Conservation (phyloP, 2,888 invertebrate species). For the Thyatira batis region DNA sequence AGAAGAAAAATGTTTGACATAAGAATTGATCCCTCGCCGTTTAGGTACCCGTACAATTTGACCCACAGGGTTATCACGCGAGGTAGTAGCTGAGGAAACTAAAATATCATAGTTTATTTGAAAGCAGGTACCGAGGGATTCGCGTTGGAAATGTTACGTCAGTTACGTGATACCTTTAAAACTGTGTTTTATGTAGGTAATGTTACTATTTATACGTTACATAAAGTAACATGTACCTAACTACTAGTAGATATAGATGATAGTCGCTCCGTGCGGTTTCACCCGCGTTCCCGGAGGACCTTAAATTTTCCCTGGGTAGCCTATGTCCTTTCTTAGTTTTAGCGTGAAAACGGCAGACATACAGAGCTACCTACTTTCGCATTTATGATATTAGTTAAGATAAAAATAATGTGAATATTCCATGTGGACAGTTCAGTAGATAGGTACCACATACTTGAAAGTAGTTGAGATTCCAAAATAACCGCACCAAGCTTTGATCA, state of each 20-base stretch:
- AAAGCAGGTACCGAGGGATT: not conserved
- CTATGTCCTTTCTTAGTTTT: too few species aligned
- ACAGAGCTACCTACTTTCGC: too few species aligned
- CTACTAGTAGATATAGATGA: too few species aligned
- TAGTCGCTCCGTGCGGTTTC: too few species aligned
- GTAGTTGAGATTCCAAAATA: not conserved
- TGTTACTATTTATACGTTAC: not conserved
- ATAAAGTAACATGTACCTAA: too few species aligned
- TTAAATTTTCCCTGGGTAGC: too few species aligned
- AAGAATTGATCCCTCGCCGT: not conserved
- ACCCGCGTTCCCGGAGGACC: too few species aligned
- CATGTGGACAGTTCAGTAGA: not conserved
- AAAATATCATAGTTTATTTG: not conserved
- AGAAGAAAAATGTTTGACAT: not conserved
- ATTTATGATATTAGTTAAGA: too few species aligned
- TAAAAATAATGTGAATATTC: too few species aligned
- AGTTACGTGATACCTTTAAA: not conserved
- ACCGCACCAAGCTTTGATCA: not conserved
- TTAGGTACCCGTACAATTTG: not conserved
- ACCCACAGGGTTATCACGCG: not conserved
- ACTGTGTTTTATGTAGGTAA: not conserved
- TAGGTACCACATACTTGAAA: not conserved
- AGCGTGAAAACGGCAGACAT: too few species aligned
- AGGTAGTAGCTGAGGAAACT: not conserved
- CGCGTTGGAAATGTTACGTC: not conserved